phyloP scores from a whole-genome alignment of 53 echinoderm and acorn worm genomes.

The Arbacia lixula region DNA sequence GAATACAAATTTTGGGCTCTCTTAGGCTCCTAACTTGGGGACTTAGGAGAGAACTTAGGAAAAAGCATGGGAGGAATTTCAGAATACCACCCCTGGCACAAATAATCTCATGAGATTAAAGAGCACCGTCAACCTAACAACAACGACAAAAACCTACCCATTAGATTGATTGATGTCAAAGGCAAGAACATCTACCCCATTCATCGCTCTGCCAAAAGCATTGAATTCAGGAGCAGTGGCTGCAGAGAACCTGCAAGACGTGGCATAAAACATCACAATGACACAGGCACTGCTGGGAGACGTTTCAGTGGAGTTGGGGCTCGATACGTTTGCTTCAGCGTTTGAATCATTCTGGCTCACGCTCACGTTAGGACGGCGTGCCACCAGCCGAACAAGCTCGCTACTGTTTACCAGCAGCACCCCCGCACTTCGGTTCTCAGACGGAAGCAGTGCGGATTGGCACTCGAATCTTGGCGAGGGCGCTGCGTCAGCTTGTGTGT shows the following conservation, averaged over 20 bases:
- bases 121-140: no score
- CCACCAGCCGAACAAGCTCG: slow-evolving; percentile 29
- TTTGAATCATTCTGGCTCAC: not conserved
- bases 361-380: slow-evolving; percentile 1
- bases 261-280: slow-evolving; percentile 91
- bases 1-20: no score
- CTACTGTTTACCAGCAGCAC: slow-evolving; percentile 58
- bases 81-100: no score
- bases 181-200: slow-evolving; percentile 81
- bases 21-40: no score
- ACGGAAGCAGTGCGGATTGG: not conserved
- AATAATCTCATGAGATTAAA: no score
- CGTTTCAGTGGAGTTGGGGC: slow-evolving; percentile 21
- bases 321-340: slow-evolving; percentile 2
- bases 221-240: slow-evolving; percentile 80
- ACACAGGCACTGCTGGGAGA: slow-evolving; percentile 52
- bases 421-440: not conserved
- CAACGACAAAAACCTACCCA: slow-evolving; percentile 72
- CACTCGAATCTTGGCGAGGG: slow-evolving; percentile 34
- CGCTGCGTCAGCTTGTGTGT: not conserved
- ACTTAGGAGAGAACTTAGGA: no score
- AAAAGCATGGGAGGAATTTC: no score
- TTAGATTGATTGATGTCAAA: slow-evolving; percentile 86
- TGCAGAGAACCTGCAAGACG: slow-evolving; percentile 83
- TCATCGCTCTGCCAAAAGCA: slow-evolving; percentile 87